These are phyloP conservation scores for Coracias cyanogaster DNA, from an alignment of 2,797 vertebrate genomes.

Conservation along the genomic window DNA sequence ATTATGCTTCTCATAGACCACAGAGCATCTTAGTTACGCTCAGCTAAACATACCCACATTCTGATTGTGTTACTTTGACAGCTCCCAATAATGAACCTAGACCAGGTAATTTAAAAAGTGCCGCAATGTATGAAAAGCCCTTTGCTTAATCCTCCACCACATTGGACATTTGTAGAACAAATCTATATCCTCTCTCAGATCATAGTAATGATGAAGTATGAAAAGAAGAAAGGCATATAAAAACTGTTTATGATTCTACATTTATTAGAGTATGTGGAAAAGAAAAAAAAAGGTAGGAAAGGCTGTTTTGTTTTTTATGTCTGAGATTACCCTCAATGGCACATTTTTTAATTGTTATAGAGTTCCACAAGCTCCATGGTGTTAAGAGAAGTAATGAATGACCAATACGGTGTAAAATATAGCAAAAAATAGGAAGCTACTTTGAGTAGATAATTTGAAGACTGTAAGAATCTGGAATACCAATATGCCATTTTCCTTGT, in stretches of 20 bases:
- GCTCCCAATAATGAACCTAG: not conserved
- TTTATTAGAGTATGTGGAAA: not conserved
- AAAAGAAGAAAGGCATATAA: constrained; percentile 21
- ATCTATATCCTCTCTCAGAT: not conserved
- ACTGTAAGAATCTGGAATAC: not conserved
- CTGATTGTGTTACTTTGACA: not conserved
- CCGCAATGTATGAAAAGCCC: not conserved
- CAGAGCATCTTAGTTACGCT: not conserved
- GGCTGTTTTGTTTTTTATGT: not conserved
- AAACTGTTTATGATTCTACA: not conserved
- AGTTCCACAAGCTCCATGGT: not conserved
- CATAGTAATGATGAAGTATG: not conserved
- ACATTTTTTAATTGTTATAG: not conserved
- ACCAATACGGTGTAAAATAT: not conserved
- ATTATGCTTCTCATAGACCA: not conserved
- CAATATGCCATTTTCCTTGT: not conserved
- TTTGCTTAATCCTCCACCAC: not conserved
- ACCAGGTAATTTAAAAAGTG: not conserved
- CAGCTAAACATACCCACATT: not conserved
- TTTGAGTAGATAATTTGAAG: not conserved
- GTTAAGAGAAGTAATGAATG: not conserved
- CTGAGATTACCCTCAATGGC: not conserved
- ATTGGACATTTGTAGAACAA: constrained; percentile 2
- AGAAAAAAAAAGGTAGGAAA: not conserved
- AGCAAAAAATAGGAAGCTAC: not conserved